phyloP scores from a whole-genome alignment of 2,113 vertebrate species.

The Panurus biarmicus region DNA sequence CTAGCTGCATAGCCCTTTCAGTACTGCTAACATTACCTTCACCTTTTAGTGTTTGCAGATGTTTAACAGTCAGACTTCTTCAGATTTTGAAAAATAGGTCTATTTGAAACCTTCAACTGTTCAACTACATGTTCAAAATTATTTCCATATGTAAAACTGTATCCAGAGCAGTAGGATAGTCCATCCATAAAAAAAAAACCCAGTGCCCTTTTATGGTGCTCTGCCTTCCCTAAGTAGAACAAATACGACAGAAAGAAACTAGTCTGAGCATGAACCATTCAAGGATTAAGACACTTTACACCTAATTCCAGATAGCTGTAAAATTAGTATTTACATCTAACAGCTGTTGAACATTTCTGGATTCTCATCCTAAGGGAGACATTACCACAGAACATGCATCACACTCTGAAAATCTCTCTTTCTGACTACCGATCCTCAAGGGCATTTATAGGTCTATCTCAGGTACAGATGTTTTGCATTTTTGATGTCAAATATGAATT shows the following conservation, averaged over 20 bases:
- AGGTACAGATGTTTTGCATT: background rate
- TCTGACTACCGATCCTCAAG: background rate
- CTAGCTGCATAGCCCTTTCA: background rate
- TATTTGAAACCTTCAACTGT: background rate
- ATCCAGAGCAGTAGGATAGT: background rate
- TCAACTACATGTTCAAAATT: background rate
- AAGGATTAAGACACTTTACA: background rate
- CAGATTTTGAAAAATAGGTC: background rate
- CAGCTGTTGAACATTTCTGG: background rate
- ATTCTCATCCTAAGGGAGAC: background rate
- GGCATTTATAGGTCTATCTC: background rate
- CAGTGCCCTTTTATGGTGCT: background rate
- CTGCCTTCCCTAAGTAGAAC: background rate
- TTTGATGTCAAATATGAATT: background rate
- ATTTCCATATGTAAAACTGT: background rate
- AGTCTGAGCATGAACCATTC: background rate
- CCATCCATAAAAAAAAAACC: fast-evolving
- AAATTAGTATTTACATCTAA: background rate
- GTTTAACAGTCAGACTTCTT: background rate
- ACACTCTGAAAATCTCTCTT: background rate
- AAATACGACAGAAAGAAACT: background rate
- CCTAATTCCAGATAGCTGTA: background rate
- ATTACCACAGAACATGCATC: background rate
- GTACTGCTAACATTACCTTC: background rate
- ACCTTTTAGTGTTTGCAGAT: background rate